phyloP scores from a whole-genome alignment of 2,113 vertebrate genomes.

The Cheilinus undulatus region DNA sequence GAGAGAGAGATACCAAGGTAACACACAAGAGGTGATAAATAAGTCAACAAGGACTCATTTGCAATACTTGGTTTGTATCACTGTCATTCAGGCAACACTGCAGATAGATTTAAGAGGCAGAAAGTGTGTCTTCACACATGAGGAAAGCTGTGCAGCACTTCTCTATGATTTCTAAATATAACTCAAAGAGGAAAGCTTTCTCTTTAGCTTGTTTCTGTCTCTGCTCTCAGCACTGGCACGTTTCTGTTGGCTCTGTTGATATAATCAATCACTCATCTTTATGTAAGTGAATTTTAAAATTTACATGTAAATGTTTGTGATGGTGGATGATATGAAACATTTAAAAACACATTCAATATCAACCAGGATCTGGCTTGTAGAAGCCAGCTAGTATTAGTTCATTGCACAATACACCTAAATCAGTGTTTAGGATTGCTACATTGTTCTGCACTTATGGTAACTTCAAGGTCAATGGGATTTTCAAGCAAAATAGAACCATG shows the following conservation, averaged over 20 bases:
- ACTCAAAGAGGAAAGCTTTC: constrained; percentile 25
- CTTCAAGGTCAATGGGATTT: too few relatives aligned
- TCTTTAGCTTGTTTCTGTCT: constrained; percentile 9
- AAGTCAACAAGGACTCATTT: constrained; percentile 82
- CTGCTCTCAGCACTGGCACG: background rate
- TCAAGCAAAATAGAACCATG: too few relatives aligned
- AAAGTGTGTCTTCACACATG: constrained; percentile 16
- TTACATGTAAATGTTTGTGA: too few relatives aligned
- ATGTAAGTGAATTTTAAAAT: background rate
- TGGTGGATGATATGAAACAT: too few relatives aligned
- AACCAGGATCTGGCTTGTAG: too few relatives aligned
- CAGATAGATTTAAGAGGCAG: constrained; percentile 45
- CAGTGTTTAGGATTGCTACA: too few relatives aligned
- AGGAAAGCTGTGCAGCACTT: constrained; percentile 26
- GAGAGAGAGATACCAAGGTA: constrained; percentile 80
- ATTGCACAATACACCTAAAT: too few relatives aligned
- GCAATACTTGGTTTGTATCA: constrained; percentile 69
- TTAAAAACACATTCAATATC: too few relatives aligned
- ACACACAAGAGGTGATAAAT: constrained; percentile 80
- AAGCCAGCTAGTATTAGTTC: too few relatives aligned
- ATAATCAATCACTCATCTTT: background rate
- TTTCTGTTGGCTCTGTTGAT: background rate
- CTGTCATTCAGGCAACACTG: constrained; percentile 36
- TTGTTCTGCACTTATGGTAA: too few relatives aligned
- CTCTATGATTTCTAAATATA: constrained; percentile 45